Evolutionary conservation across 2,888 invertebrate genomes (phyloP).

Genomic region (Biston stratarius): DNA sequence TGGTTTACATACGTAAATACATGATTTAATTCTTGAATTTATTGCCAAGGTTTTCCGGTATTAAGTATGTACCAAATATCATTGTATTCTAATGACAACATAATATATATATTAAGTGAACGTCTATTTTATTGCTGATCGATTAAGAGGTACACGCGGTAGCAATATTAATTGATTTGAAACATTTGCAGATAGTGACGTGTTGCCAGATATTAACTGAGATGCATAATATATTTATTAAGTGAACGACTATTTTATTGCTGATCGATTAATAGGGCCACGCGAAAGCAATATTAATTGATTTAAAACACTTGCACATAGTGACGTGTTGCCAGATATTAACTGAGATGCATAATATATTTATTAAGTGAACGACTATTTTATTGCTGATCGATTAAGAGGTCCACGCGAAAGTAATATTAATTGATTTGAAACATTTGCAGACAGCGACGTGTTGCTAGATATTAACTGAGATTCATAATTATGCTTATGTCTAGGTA

Average conservation of each 20-base stretch:
- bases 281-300: constrained; percentile 14
- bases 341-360: constrained; percentile 19
- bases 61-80: constrained; percentile 31
- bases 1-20: constrained; percentile 34
- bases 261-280: constrained; percentile 18
- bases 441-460: neutral
- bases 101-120: constrained; percentile 14
- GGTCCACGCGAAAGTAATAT: constrained; percentile 12
- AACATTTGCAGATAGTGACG: neutral
- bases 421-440: neutral
- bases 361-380: constrained; percentile 19
- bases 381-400: constrained; percentile 24
- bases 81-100: constrained; percentile 53
- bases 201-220: neutral
- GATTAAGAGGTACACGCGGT: constrained; percentile 19
- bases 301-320: neutral
- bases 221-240: constrained; percentile 21
- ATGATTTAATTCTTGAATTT: constrained; percentile 39
- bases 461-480: no score
- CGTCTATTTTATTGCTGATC: constrained; percentile 21
- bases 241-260: constrained; percentile 20
- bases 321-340: neutral
- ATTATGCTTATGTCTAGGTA: no score
- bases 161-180: constrained; percentile 7
- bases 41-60: constrained; percentile 44